These are phyloP conservation scores for Actias luna DNA, from an alignment of 2,888 invertebrate species.

Conservation along the genomic window DNA sequence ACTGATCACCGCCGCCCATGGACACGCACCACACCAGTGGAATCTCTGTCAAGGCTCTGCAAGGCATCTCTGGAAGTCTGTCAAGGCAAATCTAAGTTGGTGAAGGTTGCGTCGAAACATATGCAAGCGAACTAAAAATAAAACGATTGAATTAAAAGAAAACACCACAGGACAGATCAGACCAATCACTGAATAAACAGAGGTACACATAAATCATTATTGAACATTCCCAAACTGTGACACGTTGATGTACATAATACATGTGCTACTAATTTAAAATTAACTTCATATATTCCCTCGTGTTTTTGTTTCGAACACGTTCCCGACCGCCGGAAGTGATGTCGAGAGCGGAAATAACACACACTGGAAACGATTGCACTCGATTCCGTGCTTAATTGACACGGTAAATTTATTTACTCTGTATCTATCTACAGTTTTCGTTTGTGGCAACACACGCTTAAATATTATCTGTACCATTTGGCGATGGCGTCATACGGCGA, in stretches of 20 bases:
- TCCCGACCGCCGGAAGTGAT: background rate
- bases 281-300: background rate
- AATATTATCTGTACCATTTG: background rate
- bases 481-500: too few relatives aligned
- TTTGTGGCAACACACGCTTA: background rate
- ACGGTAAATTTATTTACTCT: background rate
- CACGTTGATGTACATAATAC: background rate
- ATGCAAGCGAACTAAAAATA: too few relatives aligned
- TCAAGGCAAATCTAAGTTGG: too few relatives aligned
- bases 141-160: background rate
- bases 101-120: too few relatives aligned
- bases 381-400: slow-evolving; percentile 1
- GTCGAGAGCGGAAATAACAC: background rate
- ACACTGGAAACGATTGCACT: background rate
- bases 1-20: too few relatives aligned
- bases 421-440: background rate
- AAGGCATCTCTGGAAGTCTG: too few relatives aligned
- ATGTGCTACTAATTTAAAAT: too few relatives aligned
- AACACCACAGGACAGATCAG: background rate
- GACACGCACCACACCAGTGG: too few relatives aligned
- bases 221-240: background rate
- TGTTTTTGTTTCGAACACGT: background rate
- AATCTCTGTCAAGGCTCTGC: too few relatives aligned
- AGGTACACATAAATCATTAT: background rate
- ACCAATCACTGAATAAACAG: background rate